Evolutionary conservation across 2,888 invertebrate species (phyloP).

Genomic region (Rhaphigaster nebulosa): DNA sequence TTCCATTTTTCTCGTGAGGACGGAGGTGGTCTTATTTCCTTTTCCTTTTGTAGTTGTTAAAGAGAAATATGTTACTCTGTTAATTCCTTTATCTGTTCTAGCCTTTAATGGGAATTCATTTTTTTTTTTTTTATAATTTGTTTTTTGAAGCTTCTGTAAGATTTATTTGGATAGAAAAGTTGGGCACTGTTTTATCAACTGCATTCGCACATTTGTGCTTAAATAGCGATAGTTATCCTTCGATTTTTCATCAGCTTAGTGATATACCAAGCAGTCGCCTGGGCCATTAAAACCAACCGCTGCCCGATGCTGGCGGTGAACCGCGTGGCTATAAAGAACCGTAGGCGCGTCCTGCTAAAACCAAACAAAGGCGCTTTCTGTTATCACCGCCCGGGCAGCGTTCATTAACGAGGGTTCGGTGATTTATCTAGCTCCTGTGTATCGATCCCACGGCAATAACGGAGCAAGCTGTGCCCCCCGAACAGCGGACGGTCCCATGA

Average conservation of each 20-base stretch:
- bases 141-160: too few relatives aligned
- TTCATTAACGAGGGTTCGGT: constrained; percentile 39
- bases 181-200: not conserved
- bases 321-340: constrained; percentile 32
- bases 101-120: too few relatives aligned
- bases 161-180: too few relatives aligned
- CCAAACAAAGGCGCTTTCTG: not conserved
- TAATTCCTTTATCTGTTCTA: too few relatives aligned
- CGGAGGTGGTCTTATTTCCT: too few relatives aligned
- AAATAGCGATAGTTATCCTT: not conserved
- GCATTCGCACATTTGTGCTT: not conserved
- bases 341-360: not conserved
- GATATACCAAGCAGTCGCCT: not conserved
- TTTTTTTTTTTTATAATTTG: too few relatives aligned
- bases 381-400: constrained; percentile 27
- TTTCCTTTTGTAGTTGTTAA: too few relatives aligned
- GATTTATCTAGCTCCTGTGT: constrained; percentile 34
- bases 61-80: too few relatives aligned
- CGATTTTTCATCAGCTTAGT: not conserved
- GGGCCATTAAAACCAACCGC: not conserved
- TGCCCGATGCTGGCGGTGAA: not conserved
- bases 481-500: not conserved
- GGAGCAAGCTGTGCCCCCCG: not conserved
- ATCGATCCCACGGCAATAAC: constrained; percentile 38
- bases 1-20: too few relatives aligned